These are phyloP conservation scores for Urosaurus nigricauda DNA, from an alignment of 2,797 vertebrate species.

Conservation along the genomic window DNA sequence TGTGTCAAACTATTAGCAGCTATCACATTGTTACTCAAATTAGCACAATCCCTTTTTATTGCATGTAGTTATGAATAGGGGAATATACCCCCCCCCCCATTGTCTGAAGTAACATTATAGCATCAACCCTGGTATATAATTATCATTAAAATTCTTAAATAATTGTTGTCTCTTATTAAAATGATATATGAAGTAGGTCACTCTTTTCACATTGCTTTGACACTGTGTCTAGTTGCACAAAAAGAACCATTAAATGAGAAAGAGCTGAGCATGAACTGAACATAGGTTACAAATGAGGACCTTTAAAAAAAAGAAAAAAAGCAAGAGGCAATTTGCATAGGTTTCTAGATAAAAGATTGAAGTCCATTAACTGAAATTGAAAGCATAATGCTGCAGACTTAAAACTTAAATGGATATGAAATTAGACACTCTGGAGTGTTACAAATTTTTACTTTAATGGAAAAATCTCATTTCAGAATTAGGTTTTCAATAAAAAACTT, in stretches of 20 bases:
- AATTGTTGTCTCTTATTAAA: background rate
- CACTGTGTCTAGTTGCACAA: background rate
- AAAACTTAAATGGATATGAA: background rate
- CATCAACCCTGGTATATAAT: background rate
- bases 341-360: background rate
- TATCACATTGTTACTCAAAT: background rate
- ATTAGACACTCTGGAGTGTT: background rate
- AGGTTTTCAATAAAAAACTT: background rate
- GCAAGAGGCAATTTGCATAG: background rate
- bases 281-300: background rate
- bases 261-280: background rate
- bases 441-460: conserved; percentile 1
- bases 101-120: background rate
- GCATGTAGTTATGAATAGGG: conserved; percentile 18
- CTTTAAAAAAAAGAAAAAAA: background rate
- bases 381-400: background rate
- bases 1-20: conserved; percentile 14
- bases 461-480: background rate
- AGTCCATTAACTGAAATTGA: background rate
- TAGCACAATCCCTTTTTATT: conserved; percentile 37
- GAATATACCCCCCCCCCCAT: background rate
- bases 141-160: background rate
- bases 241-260: background rate
- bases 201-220: background rate
- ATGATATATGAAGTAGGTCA: background rate